These are phyloP conservation scores for Venusia cambrica DNA, from an alignment of 2,888 invertebrate genomes.

Conservation along the genomic window DNA sequence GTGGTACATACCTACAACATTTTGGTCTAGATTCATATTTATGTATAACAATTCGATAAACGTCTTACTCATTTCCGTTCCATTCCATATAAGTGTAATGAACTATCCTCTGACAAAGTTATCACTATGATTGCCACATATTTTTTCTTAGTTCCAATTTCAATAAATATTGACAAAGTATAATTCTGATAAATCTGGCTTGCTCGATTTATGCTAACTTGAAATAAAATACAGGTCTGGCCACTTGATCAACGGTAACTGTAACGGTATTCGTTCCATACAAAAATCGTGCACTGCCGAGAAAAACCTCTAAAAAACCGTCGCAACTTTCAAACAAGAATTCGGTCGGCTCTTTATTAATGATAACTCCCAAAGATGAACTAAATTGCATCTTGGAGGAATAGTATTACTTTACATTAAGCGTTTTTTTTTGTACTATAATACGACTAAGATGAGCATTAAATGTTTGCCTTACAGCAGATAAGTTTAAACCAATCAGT, in stretches of 20 bases:
- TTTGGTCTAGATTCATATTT: no score
- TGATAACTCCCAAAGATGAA: no score
- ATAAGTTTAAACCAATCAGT: no score
- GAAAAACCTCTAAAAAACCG: constrained; percentile 50
- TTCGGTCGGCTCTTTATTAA: constrained; percentile 6
- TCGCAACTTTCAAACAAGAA: constrained; percentile 9
- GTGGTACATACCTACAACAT: no score
- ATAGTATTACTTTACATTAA: no score
- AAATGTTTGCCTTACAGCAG: no score
- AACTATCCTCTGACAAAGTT: no score
- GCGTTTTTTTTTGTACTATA: no score
- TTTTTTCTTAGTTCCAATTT: constrained; percentile 6
- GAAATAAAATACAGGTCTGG: constrained; percentile 72
- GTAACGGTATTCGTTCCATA: constrained; percentile 70
- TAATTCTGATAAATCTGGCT: constrained; percentile 11
- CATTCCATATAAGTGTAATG: no score
- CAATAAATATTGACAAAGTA: constrained; percentile 9
- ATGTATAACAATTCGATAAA: no score
- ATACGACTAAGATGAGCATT: no score
- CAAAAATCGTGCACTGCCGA: constrained; percentile 66
- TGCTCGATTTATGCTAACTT: constrained; percentile 59
- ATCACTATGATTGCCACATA: constrained; percentile 3
- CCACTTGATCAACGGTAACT: constrained; percentile 73
- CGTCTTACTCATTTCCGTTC: no score
- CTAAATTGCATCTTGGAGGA: constrained; percentile 3